Percentiles rank a stretch among this genome's conserved stretches.
Evolutionary conservation across 1,140 invertebrate genomes (phyloP).

Genomic region (Coptotermes formosanus): DNA sequence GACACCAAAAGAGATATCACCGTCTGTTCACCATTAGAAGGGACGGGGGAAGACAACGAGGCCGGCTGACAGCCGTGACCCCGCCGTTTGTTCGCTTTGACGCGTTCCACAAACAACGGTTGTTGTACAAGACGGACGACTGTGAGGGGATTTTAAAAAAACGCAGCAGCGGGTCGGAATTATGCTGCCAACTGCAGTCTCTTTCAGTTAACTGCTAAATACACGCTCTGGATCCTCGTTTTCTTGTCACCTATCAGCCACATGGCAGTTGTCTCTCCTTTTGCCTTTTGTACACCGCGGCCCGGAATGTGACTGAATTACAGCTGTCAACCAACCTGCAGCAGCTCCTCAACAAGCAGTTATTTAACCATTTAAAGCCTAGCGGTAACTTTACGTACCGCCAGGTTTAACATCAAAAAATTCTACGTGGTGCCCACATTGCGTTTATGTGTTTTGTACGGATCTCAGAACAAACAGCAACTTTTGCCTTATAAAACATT

Average conservation of each 20-base stretch:
- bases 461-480: too few species aligned
- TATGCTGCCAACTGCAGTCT: background rate
- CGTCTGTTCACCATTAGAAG: too few species aligned
- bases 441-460: too few species aligned
- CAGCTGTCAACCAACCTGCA: background rate
- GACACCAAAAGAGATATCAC: background rate
- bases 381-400: too few species aligned
- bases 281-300: background rate
- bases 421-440: too few species aligned
- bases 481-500: too few species aligned
- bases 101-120: background rate
- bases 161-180: background rate
- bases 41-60: background rate
- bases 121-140: too few species aligned
- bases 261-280: background rate
- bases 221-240: background rate
- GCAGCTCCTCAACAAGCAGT: too few species aligned
- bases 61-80: background rate
- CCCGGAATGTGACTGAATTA: background rate
- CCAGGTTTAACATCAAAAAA: too few species aligned
- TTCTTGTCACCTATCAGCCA: background rate
- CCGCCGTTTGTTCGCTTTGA: background rate
- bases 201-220: background rate
- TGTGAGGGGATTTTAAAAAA: too few species aligned
- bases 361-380: too few species aligned